Evolutionary conservation across 1,140 invertebrate genomes (phyloP).

Genomic region (Choristoneura fumiferana): DNA sequence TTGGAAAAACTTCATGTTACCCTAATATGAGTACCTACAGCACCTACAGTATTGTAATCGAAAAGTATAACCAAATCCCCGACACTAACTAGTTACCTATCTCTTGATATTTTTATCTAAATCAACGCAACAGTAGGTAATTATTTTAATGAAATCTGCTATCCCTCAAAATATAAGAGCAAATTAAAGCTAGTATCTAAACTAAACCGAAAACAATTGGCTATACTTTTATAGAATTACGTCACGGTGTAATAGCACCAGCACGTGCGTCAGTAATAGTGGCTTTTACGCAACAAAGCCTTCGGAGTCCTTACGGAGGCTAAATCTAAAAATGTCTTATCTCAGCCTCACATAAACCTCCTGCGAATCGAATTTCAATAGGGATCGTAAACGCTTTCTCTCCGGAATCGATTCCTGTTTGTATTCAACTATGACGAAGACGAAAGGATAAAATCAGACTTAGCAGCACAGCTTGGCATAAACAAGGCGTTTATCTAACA

Average conservation of each 20-base stretch:
- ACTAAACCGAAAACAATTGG: too few species aligned
- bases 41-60: too few species aligned
- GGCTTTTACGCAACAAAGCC: not conserved
- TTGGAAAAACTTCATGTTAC: too few species aligned
- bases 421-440: conserved; percentile 1
- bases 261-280: conserved; percentile 1
- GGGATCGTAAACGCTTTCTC: conserved; percentile 2
- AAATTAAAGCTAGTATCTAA: too few species aligned
- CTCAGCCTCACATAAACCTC: conserved; percentile 11
- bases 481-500: conserved; percentile 8
- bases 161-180: too few species aligned
- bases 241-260: not conserved
- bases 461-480: not conserved
- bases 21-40: too few species aligned
- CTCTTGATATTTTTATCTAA: too few species aligned
- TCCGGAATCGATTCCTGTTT: conserved; percentile 6
- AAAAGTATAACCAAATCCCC: too few species aligned
- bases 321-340: conserved; percentile 6
- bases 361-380: conserved; percentile 17
- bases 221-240: not conserved
- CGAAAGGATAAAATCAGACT: conserved; percentile 3
- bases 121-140: too few species aligned
- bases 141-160: too few species aligned
- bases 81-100: too few species aligned
- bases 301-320: not conserved